phyloP scores from a whole-genome alignment of 30 jellyfish, hydroid and myxozoan genomes.

The Cassiopea andromeda region DNA sequence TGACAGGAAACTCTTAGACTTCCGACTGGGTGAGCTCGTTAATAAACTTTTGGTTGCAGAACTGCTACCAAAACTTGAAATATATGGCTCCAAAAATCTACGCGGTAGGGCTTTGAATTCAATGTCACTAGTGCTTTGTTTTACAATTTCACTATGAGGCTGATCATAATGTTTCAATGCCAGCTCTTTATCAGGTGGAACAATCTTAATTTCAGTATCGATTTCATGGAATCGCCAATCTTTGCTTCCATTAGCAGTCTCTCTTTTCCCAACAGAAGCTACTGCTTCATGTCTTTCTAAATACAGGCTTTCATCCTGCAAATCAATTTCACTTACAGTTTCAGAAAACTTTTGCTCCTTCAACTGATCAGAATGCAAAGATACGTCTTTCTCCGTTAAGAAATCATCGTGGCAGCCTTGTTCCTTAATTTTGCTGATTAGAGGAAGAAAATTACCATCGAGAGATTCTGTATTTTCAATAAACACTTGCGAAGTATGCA shows the following conservation, averaged over 20 bases:
- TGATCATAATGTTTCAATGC: not conserved
- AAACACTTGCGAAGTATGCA: not conserved
- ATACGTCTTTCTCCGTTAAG: not conserved
- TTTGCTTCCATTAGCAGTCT: not conserved
- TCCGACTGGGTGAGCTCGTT: constrained; percentile 31
- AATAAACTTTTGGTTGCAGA: constrained; percentile 30
- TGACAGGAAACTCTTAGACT: constrained; percentile 20
- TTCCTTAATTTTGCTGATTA: not conserved
- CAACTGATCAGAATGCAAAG: constrained; percentile 23
- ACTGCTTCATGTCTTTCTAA: not conserved
- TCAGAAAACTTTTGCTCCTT: constrained; percentile 29
- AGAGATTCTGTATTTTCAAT: not conserved
- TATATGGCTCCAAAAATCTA: constrained; percentile 19
- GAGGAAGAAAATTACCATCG: not conserved
- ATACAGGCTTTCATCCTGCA: not conserved
- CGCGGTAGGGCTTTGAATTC: constrained; percentile 12
- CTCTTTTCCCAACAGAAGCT: not conserved
- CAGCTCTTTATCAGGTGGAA: not conserved
- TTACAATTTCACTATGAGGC: not conserved
- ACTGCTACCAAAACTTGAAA: constrained; percentile 20
- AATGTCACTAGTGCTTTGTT: not conserved
- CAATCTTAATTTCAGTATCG: not conserved
- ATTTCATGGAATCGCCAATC: not conserved
- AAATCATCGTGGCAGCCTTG: not conserved
- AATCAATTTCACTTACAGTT: not conserved